Evolutionary conservation across 2,888 invertebrate genomes (phyloP).

Genomic region (Catocala sponsa): DNA sequence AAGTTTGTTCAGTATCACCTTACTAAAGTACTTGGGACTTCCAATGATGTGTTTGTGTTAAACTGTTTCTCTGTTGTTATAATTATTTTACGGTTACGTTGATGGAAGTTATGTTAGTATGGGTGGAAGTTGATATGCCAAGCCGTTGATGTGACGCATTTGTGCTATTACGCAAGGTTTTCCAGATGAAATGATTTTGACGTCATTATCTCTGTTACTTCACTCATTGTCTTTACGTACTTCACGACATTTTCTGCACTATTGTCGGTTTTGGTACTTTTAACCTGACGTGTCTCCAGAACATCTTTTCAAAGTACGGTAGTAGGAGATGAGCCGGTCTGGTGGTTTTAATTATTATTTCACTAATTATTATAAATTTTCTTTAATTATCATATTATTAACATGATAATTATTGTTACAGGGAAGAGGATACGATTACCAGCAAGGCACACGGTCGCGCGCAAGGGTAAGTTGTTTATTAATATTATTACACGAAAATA

Average conservation of each 20-base stretch:
- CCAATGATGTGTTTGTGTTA: conserved; percentile 26
- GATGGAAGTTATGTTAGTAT: conserved; percentile 6
- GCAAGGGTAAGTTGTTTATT: conserved; percentile 73
- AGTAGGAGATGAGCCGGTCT: no score
- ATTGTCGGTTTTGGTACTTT: no score
- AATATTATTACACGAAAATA: not conserved
- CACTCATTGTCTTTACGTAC: no score
- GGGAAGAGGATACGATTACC: conserved; percentile 82
- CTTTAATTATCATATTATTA: not conserved
- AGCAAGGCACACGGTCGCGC: conserved; percentile 80
- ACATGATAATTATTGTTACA: conserved; percentile 59
- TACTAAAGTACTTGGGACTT: conserved; percentile 31
- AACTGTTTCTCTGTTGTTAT: conserved; percentile 25
- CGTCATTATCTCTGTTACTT: no score
- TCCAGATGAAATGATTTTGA: no score
- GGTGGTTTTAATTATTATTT: no score
- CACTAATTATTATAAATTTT: not conserved
- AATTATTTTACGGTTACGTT: conserved; percentile 23
- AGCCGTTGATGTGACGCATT: no score
- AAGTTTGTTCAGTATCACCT: conserved; percentile 43
- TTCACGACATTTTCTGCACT: no score
- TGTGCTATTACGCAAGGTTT: no score
- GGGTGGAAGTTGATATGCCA: not conserved
- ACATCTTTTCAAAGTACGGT: no score
- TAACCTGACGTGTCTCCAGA: no score